A percentile compares a stretch with the other conserved stretches of the same genome.
Conservation (phyloP, 2,113 vertebrate species). For the Sceloporus undulatus region DNA sequence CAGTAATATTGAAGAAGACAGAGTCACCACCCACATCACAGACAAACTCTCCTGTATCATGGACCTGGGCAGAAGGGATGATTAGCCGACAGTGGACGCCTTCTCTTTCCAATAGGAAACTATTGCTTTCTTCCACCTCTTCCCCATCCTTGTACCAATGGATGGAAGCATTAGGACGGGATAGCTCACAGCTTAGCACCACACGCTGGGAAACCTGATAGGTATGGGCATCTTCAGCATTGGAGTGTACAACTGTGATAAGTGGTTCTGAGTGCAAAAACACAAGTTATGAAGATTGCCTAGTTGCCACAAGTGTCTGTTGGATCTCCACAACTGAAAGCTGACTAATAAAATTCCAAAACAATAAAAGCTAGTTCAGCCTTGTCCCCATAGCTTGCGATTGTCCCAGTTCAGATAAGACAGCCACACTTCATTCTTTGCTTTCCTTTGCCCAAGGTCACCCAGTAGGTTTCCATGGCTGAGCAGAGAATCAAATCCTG, state of each 20-base stretch:
- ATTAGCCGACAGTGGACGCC: slow-evolving; percentile 83
- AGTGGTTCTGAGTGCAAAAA: slow-evolving; percentile 82
- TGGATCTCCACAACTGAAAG: not conserved
- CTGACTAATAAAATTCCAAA: not conserved
- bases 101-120: slow-evolving; percentile 84
- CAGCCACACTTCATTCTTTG: too few relatives aligned
- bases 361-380: not conserved
- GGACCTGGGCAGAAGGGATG: slow-evolving; percentile 82
- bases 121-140: slow-evolving; percentile 77
- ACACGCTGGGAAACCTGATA: slow-evolving; percentile 84
- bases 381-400: not conserved
- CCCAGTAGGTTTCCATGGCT: too few relatives aligned
- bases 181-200: slow-evolving; percentile 91
- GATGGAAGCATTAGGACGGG: slow-evolving; percentile 77
- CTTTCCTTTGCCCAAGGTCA: too few relatives aligned
- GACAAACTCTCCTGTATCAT: slow-evolving; percentile 86
- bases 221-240: slow-evolving; percentile 77
- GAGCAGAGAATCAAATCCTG: too few relatives aligned
- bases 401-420: too few relatives aligned
- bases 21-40: slow-evolving; percentile 79
- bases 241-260: slow-evolving; percentile 85
- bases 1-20: slow-evolving; percentile 82
- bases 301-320: not conserved
- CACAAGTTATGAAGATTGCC: not conserved
- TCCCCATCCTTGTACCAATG: slow-evolving; percentile 90